Conservation (phyloP, 2,113 vertebrate genomes). For the Spilogale gracilis region DNA sequence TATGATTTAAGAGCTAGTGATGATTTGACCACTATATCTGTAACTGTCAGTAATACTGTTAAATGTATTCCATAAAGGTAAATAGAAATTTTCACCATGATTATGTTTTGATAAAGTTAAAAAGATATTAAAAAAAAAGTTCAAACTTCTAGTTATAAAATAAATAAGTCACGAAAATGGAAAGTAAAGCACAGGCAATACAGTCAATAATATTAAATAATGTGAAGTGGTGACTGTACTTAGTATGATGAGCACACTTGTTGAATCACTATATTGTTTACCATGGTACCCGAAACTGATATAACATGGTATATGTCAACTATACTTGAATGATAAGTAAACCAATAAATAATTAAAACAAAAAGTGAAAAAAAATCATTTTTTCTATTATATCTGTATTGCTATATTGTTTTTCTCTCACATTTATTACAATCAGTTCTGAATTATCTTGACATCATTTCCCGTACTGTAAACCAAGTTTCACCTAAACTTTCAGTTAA, state of each 20-base stretch:
- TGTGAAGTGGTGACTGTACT: background rate
- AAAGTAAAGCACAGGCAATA: background rate
- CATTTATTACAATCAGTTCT: background rate
- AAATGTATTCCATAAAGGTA: constrained; percentile 15
- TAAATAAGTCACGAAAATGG: background rate
- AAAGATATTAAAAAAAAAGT: background rate
- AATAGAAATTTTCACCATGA: background rate
- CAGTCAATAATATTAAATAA: background rate
- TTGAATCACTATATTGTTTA: background rate
- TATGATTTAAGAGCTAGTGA: background rate
- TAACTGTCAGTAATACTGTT: background rate
- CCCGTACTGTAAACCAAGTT: background rate
- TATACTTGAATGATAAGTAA: background rate
- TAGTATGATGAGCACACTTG: background rate
- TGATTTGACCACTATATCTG: background rate
- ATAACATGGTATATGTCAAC: background rate
- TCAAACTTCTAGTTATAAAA: background rate
- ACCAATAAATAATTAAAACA: background rate
- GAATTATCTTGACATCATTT: background rate
- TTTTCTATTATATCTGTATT: background rate
- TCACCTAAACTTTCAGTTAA: background rate
- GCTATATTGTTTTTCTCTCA: background rate
- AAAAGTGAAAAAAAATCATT: background rate
- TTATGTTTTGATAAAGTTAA: constrained; percentile 10
- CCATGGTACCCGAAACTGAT: background rate